These are phyloP conservation scores for Branchipolynoe longqiensis DNA, from an alignment of 2,888 invertebrate species.

Conservation along the genomic window DNA sequence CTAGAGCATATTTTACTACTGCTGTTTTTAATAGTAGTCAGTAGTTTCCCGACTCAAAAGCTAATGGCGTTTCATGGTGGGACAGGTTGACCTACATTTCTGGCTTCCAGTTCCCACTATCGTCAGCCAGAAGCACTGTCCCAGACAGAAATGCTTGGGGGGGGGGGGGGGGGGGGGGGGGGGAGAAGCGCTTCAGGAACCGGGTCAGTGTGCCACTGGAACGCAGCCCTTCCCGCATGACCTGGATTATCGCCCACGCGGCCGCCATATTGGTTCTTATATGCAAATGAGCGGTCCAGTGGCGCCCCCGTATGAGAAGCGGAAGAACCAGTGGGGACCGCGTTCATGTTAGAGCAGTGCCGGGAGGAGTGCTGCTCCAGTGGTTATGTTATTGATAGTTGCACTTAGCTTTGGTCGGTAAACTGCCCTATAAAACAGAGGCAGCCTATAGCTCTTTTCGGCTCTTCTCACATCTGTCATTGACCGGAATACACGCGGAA, in stretches of 20 bases:
- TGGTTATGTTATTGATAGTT: conserved; percentile 26
- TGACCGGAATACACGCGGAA: too few relatives aligned
- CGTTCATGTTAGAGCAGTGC: neutral
- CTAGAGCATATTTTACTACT: too few relatives aligned
- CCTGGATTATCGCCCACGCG: conserved; percentile 44
- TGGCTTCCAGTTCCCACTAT: too few relatives aligned
- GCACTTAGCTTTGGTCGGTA: conserved; percentile 21
- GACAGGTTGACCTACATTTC: too few relatives aligned
- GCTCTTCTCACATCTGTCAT: too few relatives aligned
- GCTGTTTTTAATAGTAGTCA: too few relatives aligned
- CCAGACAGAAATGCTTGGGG: too few relatives aligned
- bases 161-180: neutral
- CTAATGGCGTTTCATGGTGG: too few relatives aligned
- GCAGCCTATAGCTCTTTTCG: too few relatives aligned
- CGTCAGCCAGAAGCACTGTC: too few relatives aligned
- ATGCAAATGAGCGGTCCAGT: conserved; percentile 15
- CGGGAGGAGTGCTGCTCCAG: neutral
- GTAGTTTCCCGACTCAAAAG: too few relatives aligned
- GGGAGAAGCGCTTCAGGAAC: neutral
- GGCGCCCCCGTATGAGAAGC: neutral
- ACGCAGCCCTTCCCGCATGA: conserved; percentile 2
- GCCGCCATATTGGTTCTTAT: conserved; percentile 11
- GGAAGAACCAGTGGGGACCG: neutral
- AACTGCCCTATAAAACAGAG: neutral
- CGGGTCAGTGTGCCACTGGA: conserved; percentile 40